Evolutionary conservation across 2,888 invertebrate genomes (phyloP).

Genomic region (Dusona sp.): DNA sequence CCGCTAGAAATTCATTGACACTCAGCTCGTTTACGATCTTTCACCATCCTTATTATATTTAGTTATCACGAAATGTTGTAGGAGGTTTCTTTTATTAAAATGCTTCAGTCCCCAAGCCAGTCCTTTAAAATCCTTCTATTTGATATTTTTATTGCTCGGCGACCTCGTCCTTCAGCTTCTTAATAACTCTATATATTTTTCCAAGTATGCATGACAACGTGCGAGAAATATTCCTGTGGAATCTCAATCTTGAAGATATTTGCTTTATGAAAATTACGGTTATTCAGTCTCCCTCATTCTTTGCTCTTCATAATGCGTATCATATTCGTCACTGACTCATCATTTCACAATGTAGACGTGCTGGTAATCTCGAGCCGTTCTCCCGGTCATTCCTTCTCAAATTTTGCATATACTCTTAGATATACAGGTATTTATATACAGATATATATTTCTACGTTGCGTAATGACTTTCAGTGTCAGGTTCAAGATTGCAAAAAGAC

Average conservation of each 20-base stretch:
- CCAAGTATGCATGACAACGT: slow-evolving; percentile 19
- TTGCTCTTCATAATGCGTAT: slow-evolving; percentile 5
- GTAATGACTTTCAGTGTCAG: slow-evolving; percentile 67
- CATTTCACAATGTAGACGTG: slow-evolving; percentile 24
- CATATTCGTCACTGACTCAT: slow-evolving; percentile 35
- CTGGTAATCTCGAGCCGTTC: slow-evolving; percentile 29
- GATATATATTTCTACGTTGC: slow-evolving; percentile 19
- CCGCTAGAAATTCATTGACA: not conserved
- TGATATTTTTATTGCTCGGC: not conserved
- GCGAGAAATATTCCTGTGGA: slow-evolving; percentile 33
- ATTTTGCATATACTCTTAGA: slow-evolving; percentile 35
- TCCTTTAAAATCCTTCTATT: not conserved
- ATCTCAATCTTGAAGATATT: slow-evolving; percentile 63
- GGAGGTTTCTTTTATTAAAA: not conserved
- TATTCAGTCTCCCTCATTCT: slow-evolving; percentile 22
- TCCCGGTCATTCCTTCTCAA: slow-evolving; percentile 54
- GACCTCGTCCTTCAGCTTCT: not conserved
- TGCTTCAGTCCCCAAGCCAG: not conserved
- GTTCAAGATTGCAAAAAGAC: slow-evolving; percentile 55
- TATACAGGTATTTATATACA: slow-evolving; percentile 14
- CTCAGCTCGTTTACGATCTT: not conserved
- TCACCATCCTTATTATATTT: not conserved
- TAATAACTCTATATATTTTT: slow-evolving; percentile 13
- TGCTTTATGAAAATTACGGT: slow-evolving; percentile 61
- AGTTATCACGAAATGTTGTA: not conserved